A percentile compares a stretch with the other conserved stretches of the same genome.
Conservation (phyloP, 2,888 invertebrate genomes). For the Choristoneura rosaceana region DNA sequence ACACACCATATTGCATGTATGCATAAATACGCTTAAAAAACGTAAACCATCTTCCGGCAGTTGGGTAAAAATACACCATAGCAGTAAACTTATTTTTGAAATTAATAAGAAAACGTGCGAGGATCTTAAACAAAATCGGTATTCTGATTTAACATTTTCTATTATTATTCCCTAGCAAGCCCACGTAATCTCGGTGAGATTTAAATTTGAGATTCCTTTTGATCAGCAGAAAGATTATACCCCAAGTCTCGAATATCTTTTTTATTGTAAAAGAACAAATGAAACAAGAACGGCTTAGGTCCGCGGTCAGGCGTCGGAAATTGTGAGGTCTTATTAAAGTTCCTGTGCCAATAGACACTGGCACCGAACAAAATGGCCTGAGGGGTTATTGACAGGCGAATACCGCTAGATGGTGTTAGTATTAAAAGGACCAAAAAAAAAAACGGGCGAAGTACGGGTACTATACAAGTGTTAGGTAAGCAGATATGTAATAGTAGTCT, state of each 20-base stretch:
- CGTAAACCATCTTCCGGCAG: no score
- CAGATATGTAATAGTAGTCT: no score
- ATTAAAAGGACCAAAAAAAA: no score
- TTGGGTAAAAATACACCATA: no score
- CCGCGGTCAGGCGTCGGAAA: slow-evolving; percentile 71
- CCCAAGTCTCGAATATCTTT: slow-evolving; percentile 32
- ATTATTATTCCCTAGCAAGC: slow-evolving; percentile 41
- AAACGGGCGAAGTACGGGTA: no score
- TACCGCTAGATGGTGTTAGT: no score
- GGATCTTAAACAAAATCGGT: neutral
- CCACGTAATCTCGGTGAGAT: slow-evolving; percentile 41
- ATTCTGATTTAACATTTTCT: slow-evolving; percentile 2
- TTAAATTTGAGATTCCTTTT: slow-evolving; percentile 45
- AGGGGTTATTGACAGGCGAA: no score
- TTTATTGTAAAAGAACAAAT: slow-evolving; percentile 62
- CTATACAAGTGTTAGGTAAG: no score
- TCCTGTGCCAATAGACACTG: slow-evolving; percentile 66
- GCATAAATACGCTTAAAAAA: no score
- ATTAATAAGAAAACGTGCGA: no score
- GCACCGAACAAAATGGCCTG: slow-evolving; percentile 57
- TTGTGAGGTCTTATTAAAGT: slow-evolving; percentile 80
- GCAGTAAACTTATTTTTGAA: no score
- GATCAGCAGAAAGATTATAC: slow-evolving; percentile 34
- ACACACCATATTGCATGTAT: no score
- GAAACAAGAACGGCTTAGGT: slow-evolving; percentile 67